Base-by-base conservation (phyloP, 2,888 invertebrate species). In the Physocephala rufipes region DNA sequence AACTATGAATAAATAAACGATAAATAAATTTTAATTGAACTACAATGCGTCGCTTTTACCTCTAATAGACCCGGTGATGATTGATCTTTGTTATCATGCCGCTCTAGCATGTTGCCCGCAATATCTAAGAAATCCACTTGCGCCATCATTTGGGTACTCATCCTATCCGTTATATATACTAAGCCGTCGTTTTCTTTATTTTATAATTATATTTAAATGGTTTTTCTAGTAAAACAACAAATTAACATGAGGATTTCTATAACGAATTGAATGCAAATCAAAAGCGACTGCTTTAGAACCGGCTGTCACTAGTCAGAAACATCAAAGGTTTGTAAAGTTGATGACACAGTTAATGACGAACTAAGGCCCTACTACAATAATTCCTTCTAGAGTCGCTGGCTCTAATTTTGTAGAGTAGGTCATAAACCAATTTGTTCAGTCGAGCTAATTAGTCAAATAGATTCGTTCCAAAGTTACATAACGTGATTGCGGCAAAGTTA, bases 81-180 rank as follows among this genome's bases (percentile, higher is more conserved):
- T 58, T 80, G 78, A 74, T 86, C 86, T 43, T 78, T 78, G 58
- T 76, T 75, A 71, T 86, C 85, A 69, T 92, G 91, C 85, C 90
- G 91, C 83, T 95, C 95, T 51, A 96, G 87, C 86, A 92, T 92
- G 83, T 91, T 91, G 53, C 93, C 93, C 64, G 95, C 94, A 78
- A 91, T 87, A 86, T 95, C 94, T 78, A 95, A 87, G 68, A 90
- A 89, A 79, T 92, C 93, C 0, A 88, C 83, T 81, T 89, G 89
- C 5, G 76, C 75, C 53, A 76, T 74, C 71, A 78, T 74, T 72
- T 81, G 80, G 61, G 74, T 76, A 71, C 79, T 79, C 84, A 85
- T 84, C 65, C 72, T 73, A 21, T 63, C 59, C 58, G 16, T 4
- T 59, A 21, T 24, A 21, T 26, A 4, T 9, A 36, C 24, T 47